Evolutionary conservation across 2,888 invertebrate species (phyloP), one percentile per base, ranked within the genome.

Genomic region (Lingula anatina): DNA sequence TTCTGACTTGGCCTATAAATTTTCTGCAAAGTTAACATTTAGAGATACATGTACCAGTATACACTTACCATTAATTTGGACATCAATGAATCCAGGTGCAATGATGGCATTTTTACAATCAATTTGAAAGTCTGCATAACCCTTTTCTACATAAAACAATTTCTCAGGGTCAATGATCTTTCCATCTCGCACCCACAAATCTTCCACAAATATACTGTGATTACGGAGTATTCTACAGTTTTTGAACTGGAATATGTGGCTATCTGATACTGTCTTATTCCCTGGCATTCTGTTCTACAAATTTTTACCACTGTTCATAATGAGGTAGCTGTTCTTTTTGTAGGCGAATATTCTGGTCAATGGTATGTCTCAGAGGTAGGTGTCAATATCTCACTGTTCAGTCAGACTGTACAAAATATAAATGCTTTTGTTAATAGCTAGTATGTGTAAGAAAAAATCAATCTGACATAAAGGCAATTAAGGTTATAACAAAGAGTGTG

Each of bases 81-180:
- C 80, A 78, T 99, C 99, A 72, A 99, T 95, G 76, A 90, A 95
- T 52, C 99, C 99, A 4, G 99, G 93, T 24, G 90, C 85, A 56
- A 99, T 86, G 47, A 96, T 82, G 25, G 84, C 80, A 50, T 86
- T 86, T 24, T 83, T 76, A 70, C 96, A 96, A 75, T 97, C 87
- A 46, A 90, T 81, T 59, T 80, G 81, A 3, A 81, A 64, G 71
- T 90, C 86, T 26, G 95, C 87, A 61, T 80, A 74, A 26, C 80
- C 75, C 79, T 86, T 86, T 76, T 94, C 91, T 50, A 88, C 88
- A 75, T 87, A 99, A 81, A 97, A 99, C 51, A 97, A 79, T 64
- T 86, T 85, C 78, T 94, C 91, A 21, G 95, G 94, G 78, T 96
- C 85, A 23, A 89, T 81, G 57, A 97, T 89, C 78, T 84, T 86